Evolutionary conservation across 1,140 invertebrate species (phyloP).

Genomic region (Drosophila sechellia): DNA sequence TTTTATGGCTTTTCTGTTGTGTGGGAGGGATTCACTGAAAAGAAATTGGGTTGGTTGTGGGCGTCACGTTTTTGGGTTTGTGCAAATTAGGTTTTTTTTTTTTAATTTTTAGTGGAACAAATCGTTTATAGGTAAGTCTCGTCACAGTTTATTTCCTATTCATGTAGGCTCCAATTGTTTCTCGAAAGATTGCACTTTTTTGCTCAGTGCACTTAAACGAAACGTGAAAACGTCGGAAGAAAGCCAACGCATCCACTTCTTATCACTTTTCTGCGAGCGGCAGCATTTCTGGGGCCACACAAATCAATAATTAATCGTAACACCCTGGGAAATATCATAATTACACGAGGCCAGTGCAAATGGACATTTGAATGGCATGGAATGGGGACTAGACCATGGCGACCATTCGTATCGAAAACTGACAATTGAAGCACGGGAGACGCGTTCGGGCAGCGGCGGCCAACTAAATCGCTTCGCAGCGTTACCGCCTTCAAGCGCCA

Average conservation of each 20-base stretch:
- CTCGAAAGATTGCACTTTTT: no score
- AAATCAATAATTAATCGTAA: conserved; percentile 36
- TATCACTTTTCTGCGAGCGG: conserved; percentile 15
- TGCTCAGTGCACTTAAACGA: conserved; percentile 3
- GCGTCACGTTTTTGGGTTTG: neutral
- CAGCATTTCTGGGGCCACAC: neutral
- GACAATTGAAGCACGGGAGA: conserved; percentile 32
- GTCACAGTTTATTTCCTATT: no score
- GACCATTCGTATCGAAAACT: neutral
- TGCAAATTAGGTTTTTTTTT: no score
- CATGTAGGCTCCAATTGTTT: no score
- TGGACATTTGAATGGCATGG: neutral
- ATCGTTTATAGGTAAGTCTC: no score
- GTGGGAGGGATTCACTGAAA: conserved; percentile 23
- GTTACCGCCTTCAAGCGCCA: conserved; percentile 47
- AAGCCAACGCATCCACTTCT: conserved; percentile 38
- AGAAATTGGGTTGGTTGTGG: neutral
- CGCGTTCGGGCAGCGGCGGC: conserved; percentile 40
- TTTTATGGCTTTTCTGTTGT: neutral
- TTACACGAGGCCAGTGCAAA: neutral
- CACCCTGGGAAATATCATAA: conserved; percentile 22
- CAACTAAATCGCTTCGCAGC: conserved; percentile 63
- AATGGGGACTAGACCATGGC: neutral
- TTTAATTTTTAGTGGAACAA: no score
- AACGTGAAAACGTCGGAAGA: conserved; percentile 14